Evolutionary conservation across 2,888 invertebrate genomes (phyloP).

Genomic region (Cactoblastis cactorum): DNA sequence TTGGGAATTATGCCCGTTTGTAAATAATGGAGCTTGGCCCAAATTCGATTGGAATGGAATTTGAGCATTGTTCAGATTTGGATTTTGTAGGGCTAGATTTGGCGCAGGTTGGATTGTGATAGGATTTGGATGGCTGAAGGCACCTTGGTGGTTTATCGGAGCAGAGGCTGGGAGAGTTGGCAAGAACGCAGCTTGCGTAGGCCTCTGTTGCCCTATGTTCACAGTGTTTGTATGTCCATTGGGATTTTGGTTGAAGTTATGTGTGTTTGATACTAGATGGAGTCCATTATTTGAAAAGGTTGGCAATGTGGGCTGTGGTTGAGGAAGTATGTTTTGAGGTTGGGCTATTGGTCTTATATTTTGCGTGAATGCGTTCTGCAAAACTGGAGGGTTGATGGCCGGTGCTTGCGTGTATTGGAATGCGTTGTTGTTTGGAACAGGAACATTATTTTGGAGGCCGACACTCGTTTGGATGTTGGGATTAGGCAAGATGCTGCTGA

Average conservation of each 20-base stretch:
- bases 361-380: slow-evolving; percentile 50
- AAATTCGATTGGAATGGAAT: slow-evolving; percentile 59
- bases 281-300: slow-evolving; percentile 52
- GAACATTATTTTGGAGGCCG: slow-evolving; percentile 38
- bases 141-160: slow-evolving; percentile 42
- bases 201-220: slow-evolving; percentile 60
- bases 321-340: slow-evolving; percentile 51
- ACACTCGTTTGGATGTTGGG: slow-evolving; percentile 45
- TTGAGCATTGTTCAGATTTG: slow-evolving; percentile 54
- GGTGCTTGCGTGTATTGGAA: slow-evolving; percentile 54
- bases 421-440: slow-evolving; percentile 41
- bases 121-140: slow-evolving; percentile 59
- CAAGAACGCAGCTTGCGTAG: slow-evolving; percentile 59
- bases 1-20: slow-evolving; percentile 73
- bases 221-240: slow-evolving; percentile 37
- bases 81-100: slow-evolving; percentile 60
- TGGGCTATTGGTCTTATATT: slow-evolving; percentile 46
- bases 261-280: slow-evolving; percentile 45
- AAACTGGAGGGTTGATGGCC: slow-evolving; percentile 37
- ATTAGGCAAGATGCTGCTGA: slow-evolving; percentile 50
- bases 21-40: slow-evolving; percentile 63
- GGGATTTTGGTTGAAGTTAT: slow-evolving; percentile 48
- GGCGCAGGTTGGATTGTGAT: slow-evolving; percentile 71
- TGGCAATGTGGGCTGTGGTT: slow-evolving; percentile 56
- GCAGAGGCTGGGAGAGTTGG: slow-evolving; percentile 53